Conservation (phyloP, 2,113 vertebrate species). For the Oxyura jamaicensis region DNA sequence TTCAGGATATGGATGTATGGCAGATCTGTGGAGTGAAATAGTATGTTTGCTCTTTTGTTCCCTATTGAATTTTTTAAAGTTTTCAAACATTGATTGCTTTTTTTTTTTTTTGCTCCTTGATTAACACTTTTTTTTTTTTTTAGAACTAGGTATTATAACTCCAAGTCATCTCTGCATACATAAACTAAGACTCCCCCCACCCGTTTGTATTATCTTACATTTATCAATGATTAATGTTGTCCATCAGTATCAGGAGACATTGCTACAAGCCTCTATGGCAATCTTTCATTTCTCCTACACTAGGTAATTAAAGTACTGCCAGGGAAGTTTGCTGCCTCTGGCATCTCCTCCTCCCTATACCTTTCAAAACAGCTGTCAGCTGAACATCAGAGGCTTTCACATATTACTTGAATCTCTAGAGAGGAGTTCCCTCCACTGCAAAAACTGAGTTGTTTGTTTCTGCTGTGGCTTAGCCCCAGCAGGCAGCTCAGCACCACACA, state of each 20-base stretch:
- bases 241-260: not conserved
- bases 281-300: not conserved
- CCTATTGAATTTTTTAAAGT: not conserved
- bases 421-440: not conserved
- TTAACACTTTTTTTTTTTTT: not conserved
- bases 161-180: not conserved
- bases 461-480: too few species aligned
- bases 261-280: not conserved
- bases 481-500: too few species aligned
- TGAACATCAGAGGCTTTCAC: not conserved
- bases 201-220: not conserved
- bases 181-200: not conserved
- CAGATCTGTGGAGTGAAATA: not conserved
- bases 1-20: not conserved
- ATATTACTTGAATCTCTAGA: not conserved
- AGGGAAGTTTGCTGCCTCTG: not conserved
- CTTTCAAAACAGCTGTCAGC: not conserved
- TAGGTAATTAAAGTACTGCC: not conserved
- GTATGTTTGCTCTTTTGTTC: not conserved
- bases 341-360: not conserved
- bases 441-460: not conserved
- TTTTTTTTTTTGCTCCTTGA: not conserved
- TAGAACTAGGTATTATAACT: not conserved
- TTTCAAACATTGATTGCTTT: not conserved
- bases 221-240: not conserved